Conservation (phyloP, 2,888 invertebrate species). For the Crepidodera aurea region DNA sequence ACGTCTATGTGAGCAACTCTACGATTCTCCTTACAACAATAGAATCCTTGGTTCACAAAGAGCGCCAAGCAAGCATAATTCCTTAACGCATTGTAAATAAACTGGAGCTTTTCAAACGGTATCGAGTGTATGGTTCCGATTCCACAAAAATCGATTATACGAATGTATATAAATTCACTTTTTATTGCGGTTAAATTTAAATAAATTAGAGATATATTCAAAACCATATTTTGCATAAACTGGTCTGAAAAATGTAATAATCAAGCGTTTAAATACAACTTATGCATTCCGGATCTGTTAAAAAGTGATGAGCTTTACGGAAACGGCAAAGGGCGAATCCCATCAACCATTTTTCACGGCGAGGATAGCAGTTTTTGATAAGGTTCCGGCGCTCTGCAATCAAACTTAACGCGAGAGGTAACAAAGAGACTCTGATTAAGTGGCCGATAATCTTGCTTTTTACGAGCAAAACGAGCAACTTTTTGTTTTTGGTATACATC, state of each 20-base stretch:
- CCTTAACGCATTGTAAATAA: too few species aligned
- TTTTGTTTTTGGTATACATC: conserved; percentile 14
- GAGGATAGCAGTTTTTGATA: conserved; percentile 3
- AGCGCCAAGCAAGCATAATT: background rate
- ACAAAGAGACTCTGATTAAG: conserved; percentile 30
- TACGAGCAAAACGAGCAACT: conserved; percentile 15
- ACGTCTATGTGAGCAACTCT: background rate
- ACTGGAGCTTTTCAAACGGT: too few species aligned
- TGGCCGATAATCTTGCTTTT: conserved; percentile 25
- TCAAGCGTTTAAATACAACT: too few species aligned
- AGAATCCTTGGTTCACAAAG: background rate
- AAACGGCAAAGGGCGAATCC: background rate
- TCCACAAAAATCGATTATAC: too few species aligned
- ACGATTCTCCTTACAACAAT: background rate
- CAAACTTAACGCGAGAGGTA: conserved; percentile 17
- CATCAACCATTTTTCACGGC: too few species aligned
- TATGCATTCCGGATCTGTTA: background rate
- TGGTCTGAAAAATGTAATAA: too few species aligned
- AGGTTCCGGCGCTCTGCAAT: background rate
- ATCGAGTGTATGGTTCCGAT: too few species aligned
- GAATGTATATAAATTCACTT: too few species aligned
- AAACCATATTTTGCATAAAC: too few species aligned
- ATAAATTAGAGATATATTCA: too few species aligned
- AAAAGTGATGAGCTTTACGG: too few species aligned
- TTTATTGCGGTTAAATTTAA: too few species aligned